Evolutionary conservation across 2,113 vertebrate species (phyloP).

Genomic region (Isichthys henryi): DNA sequence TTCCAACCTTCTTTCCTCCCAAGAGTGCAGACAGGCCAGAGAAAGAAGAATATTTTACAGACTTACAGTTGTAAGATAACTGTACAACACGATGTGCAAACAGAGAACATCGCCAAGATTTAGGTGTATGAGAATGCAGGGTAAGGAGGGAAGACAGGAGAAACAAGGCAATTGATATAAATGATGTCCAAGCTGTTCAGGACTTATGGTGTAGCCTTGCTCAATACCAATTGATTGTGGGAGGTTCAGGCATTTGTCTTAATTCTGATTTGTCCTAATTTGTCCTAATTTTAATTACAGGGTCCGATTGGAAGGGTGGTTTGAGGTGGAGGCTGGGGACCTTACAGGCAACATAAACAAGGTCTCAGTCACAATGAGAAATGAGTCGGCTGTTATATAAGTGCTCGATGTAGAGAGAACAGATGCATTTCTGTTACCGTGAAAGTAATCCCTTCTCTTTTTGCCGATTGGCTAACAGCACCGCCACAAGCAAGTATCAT

Average conservation of each 20-base stretch:
- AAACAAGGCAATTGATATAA: conserved; percentile 69
- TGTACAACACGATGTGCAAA: not conserved
- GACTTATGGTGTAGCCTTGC: conserved; percentile 51
- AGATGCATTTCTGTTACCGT: conserved; percentile 16
- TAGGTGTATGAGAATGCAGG: conserved; percentile 31
- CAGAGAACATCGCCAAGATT: conserved; percentile 13
- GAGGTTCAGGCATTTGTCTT: conserved; percentile 68
- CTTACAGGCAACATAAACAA: conserved; percentile 6
- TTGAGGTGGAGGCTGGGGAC: conserved; percentile 37
- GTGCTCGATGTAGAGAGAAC: not conserved
- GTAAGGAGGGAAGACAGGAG: conserved; percentile 37
- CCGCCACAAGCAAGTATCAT: not conserved
- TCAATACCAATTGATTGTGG: conserved; percentile 66
- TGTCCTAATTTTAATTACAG: conserved; percentile 60
- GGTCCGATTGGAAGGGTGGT: conserved; percentile 47
- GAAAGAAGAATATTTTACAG: not conserved
- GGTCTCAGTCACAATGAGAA: conserved; percentile 18
- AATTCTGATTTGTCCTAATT: conserved; percentile 51
- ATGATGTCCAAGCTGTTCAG: conserved; percentile 56
- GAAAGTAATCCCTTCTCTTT: not conserved
- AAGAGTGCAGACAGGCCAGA: not conserved
- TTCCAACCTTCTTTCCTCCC: not conserved
- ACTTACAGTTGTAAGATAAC: not conserved
- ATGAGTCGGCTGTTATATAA: not conserved
- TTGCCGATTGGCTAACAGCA: not conserved